These are phyloP conservation scores for Rhineura floridana DNA, from an alignment of 2,113 vertebrate genomes.

Conservation along the genomic window DNA sequence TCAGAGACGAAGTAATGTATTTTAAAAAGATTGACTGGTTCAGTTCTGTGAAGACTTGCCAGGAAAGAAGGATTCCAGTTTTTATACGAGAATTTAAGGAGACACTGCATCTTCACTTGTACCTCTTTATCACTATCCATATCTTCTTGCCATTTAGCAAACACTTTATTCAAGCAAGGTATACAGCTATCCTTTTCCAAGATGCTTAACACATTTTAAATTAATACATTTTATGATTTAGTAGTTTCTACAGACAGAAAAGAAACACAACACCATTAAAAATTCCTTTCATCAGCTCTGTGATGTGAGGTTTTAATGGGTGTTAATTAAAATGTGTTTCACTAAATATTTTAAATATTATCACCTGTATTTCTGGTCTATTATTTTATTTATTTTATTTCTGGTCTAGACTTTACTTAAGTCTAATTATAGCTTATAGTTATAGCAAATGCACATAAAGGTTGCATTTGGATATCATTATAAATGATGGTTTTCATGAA, in stretches of 20 bases:
- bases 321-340: background rate
- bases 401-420: background rate
- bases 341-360: background rate
- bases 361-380: background rate
- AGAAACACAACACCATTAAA: background rate
- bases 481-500: no score
- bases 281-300: background rate
- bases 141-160: background rate
- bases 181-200: background rate
- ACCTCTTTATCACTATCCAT: background rate
- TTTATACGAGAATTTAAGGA: background rate
- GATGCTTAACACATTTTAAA: background rate
- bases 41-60: background rate
- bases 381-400: no score
- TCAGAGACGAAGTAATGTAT: background rate
- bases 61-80: background rate
- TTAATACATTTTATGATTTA: background rate
- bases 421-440: no score
- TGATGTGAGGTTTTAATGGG: rapidly evolving
- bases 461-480: no score
- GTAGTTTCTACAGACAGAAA: rapidly evolving
- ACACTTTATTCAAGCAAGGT: background rate
- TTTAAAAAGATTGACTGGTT: background rate
- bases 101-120: background rate
- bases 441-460: background rate